Base-by-base conservation (phyloP, 1,140 invertebrate species). In the Yoshiicerus persimilis region DNA sequence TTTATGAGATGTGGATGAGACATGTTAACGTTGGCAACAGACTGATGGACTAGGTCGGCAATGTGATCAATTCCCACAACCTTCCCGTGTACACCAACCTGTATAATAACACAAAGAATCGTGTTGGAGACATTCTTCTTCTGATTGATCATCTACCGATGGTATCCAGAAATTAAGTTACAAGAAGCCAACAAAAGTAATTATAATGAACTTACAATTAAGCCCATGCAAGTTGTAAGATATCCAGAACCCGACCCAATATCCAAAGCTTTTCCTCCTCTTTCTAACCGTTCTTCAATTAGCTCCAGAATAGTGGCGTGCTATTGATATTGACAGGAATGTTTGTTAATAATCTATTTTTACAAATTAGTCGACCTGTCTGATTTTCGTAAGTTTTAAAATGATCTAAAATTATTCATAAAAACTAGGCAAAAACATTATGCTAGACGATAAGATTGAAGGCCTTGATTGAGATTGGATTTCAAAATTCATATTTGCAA, bases 281-380 rank as follows among this genome's bases (percentile, higher is more conserved):
- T 94, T 64, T 94, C 93, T 62, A 99, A 92, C 90, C 98, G 96
- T 90, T 97, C 96, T 91, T 96, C 95, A 87, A 99, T 93, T 75
- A 96, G 93, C 93, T 99, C 97, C 90, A 99, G 93, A 84, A 97
- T 98, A 94, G 97, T 96, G 13, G 97, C 98, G 94, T 99, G 98
- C 96, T 94, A n/a, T n/a, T n/a, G n/a, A n/a, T n/a, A n/a, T n/a
- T n/a, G n/a, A n/a, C n/a, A n/a, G n/a, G n/a, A n/a, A n/a, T n/a
- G n/a, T n/a, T n/a, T n/a, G n/a, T n/a, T n/a, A n/a, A n/a, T n/a
- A n/a, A n/a, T n/a, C n/a, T n/a, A n/a, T n/a, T n/a, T n/a, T n/a
- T 89, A 64, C 88, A 90, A 90, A 16, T 86, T 89, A 86, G 87
- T 84, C 88, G 11, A 10, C 11, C 20, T 47, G 70, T 16, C 70